Percentiles rank a stretch among this genome's conserved stretches.
These are phyloP conservation scores for Phrixothrix hirtus DNA, from an alignment of 2,888 invertebrate genomes.

Conservation along the genomic window DNA sequence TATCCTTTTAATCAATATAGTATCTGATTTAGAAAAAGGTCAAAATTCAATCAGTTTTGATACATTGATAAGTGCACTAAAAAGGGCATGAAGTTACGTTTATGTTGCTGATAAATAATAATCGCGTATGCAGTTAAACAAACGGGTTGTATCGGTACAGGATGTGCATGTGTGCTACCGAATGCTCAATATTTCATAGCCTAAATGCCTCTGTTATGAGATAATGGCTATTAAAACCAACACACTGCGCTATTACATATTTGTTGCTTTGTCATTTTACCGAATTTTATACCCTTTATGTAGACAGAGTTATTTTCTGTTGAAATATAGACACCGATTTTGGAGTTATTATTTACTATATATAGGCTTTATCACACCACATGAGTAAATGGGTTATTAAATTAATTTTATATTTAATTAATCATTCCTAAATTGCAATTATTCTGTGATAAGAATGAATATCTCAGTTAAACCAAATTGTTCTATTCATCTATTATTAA, in stretches of 20 bases:
- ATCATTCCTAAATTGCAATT: conserved; percentile 7
- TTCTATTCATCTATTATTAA: conserved; percentile 27
- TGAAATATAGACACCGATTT: conserved; percentile 11
- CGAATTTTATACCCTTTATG: conserved; percentile 26
- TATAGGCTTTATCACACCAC: too few relatives aligned
- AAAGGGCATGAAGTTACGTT: conserved; percentile 46
- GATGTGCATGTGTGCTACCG: conserved; percentile 47
- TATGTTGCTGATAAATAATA: conserved; percentile 49
- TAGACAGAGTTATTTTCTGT: conserved; percentile 21
- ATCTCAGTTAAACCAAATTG: conserved; percentile 9
- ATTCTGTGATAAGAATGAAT: conserved; percentile 4
- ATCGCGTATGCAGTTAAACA: conserved; percentile 47
- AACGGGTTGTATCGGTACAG: conserved; percentile 46
- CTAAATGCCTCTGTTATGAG: conserved; percentile 52
- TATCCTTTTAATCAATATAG: neutral
- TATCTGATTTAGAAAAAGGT: neutral
- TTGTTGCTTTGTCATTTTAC: conserved; percentile 48
- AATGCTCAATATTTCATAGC: conserved; percentile 51
- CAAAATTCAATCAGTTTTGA: conserved; percentile 39
- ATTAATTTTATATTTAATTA: too few relatives aligned
- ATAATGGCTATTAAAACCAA: conserved; percentile 52
- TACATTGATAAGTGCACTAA: conserved; percentile 42
- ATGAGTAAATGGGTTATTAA: too few relatives aligned
- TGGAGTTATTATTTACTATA: conserved; percentile 7
- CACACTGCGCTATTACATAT: conserved; percentile 49